These are phyloP conservation scores for Halcyon badia DNA, from an alignment of 2,797 vertebrate species.

Conservation along the genomic window DNA sequence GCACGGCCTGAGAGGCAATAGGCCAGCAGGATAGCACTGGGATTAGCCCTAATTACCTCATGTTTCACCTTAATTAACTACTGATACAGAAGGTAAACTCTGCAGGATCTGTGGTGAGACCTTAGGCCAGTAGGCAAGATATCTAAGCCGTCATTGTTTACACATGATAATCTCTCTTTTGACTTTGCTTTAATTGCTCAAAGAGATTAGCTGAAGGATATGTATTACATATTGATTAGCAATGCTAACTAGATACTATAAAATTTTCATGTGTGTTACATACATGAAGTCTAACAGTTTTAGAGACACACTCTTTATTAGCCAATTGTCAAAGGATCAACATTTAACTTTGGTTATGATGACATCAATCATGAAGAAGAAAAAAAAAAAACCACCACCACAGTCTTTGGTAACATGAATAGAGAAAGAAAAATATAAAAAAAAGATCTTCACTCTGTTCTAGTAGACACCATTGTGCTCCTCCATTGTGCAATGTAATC, in stretches of 20 bases:
- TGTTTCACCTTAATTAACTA: constrained; percentile 88
- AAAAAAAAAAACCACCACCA: background rate
- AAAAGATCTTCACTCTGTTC: background rate
- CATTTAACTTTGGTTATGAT: constrained; percentile 40
- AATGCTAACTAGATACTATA: constrained; percentile 48
- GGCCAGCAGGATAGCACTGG: constrained; percentile 79
- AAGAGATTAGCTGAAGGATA: constrained; percentile 77
- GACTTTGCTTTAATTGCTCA: constrained; percentile 79
- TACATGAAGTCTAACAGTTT: background rate
- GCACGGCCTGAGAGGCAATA: constrained; percentile 76
- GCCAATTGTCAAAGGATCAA: constrained; percentile 1
- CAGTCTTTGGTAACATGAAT: constrained; percentile 14
- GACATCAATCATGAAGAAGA: background rate
- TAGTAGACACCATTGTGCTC: constrained; percentile 7
- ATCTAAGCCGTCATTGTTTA: constrained; percentile 81
- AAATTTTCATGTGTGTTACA: constrained; percentile 10
- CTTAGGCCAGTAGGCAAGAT: constrained; percentile 75
- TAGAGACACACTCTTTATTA: background rate
- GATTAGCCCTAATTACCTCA: constrained; percentile 86
- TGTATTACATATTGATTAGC: constrained; percentile 57
- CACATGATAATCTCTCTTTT: constrained; percentile 83
- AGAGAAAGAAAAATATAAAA: background rate
- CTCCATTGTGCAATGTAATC: constrained; percentile 38
- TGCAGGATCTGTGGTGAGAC: constrained; percentile 77
- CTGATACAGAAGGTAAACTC: constrained; percentile 83